Evolutionary conservation across 1,140 invertebrate species (phyloP), one percentile per base, ranked within the genome.

Genomic region (Zophobas morio): DNA sequence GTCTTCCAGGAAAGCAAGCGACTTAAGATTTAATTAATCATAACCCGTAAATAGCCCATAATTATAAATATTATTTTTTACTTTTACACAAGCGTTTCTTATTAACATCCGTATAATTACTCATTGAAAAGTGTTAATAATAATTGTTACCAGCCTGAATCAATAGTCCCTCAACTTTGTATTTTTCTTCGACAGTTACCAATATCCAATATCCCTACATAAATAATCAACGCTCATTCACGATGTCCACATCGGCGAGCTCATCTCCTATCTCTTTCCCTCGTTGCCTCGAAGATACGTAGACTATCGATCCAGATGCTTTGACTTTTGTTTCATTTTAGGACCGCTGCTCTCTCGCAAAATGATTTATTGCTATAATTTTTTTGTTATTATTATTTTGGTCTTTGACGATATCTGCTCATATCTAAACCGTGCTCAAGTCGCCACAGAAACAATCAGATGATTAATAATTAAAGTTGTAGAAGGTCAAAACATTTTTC

Each of bases 301-400:
- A 53, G 71, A 73, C 46, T 73, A 73, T 73, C 71, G 71, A 73
- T 73, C 51, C 71, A 73, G 71, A 73, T 73, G 71, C 71, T 73
- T 73, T 56, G 71, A 73, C 71, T 73, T 73, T 73, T 73, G 71
- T 73, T 73, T 73, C 71, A 73, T 73, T 73, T 73, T 73, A 73
- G 71, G 71, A 73, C 71, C 71, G 71, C 71, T 73, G 70, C 70
- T 73, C 49, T 53, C 70, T 73, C 71, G 56, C 33, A 46, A 72
- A 53, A 73, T 73, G 71, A 73, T 73, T 73, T 73, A 73, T 73
- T 73, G 54, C 46, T 56, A 37, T 46, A 46, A 40, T 73, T 73
- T 73, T 20, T 73, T 72, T 72, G 47, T 72, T 73, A 33, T 73
- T 73, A 73, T 73, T 73, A 73, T 73, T 73, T 54, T 20, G 37